Conservation (phyloP, 2,888 invertebrate genomes). For the Apantesis nais region DNA sequence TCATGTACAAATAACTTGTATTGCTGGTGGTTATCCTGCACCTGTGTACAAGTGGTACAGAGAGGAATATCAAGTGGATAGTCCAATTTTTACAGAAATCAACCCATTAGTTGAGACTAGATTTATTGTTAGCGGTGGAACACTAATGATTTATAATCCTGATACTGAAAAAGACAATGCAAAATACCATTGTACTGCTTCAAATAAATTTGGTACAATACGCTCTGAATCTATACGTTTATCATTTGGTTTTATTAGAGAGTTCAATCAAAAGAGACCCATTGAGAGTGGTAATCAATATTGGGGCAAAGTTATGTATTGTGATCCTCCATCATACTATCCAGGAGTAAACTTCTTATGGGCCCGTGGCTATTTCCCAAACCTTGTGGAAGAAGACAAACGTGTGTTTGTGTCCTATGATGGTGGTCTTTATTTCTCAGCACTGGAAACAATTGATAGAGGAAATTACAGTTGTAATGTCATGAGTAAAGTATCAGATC, state of each 20-base stretch:
- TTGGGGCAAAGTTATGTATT: conserved; percentile 96
- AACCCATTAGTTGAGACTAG: conserved; percentile 91
- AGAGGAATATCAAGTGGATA: conserved; percentile 94
- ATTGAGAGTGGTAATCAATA: conserved; percentile 94
- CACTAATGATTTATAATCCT: conserved; percentile 94
- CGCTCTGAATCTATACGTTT: conserved; percentile 94
- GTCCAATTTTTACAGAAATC: conserved; percentile 89
- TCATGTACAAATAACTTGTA: conserved; percentile 91
- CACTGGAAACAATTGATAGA: conserved; percentile 94
- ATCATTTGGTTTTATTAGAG: conserved; percentile 95
- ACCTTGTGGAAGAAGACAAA: conserved; percentile 96
- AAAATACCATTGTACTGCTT: conserved; percentile 95
- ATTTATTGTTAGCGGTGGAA: conserved; percentile 96
- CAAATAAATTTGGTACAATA: conserved; percentile 95
- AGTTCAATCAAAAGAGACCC: conserved; percentile 95
- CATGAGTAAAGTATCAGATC: conserved; percentile 93
- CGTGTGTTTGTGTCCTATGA: conserved; percentile 97
- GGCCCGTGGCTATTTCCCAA: conserved; percentile 95
- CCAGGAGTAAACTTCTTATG: conserved; percentile 96
- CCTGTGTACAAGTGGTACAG: conserved; percentile 96
- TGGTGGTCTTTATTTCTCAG: conserved; percentile 97
- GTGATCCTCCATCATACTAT: conserved; percentile 97
- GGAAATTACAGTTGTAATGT: conserved; percentile 97
- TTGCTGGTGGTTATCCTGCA: conserved; percentile 95
- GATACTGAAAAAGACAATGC: conserved; percentile 93